Percentiles rank a stretch among this genome's conserved stretches.
These are phyloP conservation scores for Odontamblyopus rebecca DNA, from an alignment of 2,797 vertebrate species.

Conservation along the genomic window DNA sequence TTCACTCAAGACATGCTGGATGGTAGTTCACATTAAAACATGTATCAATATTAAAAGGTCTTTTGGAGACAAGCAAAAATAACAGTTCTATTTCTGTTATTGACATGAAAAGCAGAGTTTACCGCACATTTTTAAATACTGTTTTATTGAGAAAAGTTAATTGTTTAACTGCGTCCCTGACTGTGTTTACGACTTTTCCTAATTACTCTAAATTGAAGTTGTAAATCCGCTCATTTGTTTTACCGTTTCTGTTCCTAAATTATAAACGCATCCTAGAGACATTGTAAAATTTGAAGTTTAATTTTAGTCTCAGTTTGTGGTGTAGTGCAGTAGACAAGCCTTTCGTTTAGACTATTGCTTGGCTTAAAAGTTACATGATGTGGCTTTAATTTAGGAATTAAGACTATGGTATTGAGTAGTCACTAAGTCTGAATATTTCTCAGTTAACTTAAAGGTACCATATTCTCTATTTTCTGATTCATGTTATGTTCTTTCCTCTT, in stretches of 20 bases:
- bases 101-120: neutral
- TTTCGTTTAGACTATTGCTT: too few relatives aligned
- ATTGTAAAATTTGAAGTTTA: constrained; percentile 23
- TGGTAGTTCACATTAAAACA: too few relatives aligned
- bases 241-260: constrained; percentile 46
- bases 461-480: too few relatives aligned
- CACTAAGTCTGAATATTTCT: too few relatives aligned
- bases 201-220: constrained; percentile 44
- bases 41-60: neutral
- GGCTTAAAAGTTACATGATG: too few relatives aligned
- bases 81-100: neutral
- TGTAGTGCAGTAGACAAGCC: neutral
- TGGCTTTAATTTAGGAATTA: too few relatives aligned
- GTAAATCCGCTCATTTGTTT: constrained; percentile 45
- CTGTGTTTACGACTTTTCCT: constrained; percentile 36
- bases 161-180: constrained; percentile 29
- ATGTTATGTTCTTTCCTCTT: too few relatives aligned
- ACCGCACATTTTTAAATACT: neutral
- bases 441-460: too few relatives aligned
- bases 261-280: constrained; percentile 30
- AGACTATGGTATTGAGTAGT: too few relatives aligned
- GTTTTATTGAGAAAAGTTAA: neutral
- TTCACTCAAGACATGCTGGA: too few relatives aligned
- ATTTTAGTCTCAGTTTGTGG: constrained; percentile 9
- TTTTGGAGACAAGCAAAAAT: neutral